Evolutionary conservation across 2,113 vertebrate species (phyloP).

Genomic region (Cottus gobio): DNA sequence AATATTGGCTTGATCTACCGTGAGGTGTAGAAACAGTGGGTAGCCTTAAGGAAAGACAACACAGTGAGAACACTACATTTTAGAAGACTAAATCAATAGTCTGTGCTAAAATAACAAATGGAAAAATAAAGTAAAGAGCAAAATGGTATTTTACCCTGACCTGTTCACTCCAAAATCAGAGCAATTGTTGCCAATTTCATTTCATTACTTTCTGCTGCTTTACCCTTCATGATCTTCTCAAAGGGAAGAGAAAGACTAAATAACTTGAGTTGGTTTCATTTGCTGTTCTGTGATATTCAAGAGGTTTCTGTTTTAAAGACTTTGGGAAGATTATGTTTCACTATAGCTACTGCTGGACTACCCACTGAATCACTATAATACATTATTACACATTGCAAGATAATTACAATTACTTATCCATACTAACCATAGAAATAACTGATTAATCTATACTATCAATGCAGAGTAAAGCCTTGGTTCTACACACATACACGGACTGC

Average conservation of each 20-base stretch:
- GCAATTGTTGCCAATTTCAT: background rate
- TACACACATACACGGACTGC: background rate
- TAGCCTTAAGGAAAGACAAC: background rate
- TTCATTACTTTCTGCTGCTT: conserved; percentile 2
- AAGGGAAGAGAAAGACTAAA: conserved; percentile 13
- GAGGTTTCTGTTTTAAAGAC: background rate
- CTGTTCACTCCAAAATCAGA: background rate
- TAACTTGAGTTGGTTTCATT: conserved; percentile 22
- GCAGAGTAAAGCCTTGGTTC: background rate
- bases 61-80: background rate
- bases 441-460: background rate
- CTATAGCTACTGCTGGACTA: background rate
- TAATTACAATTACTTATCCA: background rate
- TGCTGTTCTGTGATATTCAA: conserved; percentile 1
- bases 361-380: background rate
- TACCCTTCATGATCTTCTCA: conserved; percentile 2
- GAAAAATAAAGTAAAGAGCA: background rate
- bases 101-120: background rate
- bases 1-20: background rate
- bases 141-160: background rate
- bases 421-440: background rate
- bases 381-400: background rate
- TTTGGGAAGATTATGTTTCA: background rate
- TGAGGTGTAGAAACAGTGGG: background rate
- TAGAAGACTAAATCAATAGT: background rate